Evolutionary conservation across 2,888 invertebrate species (phyloP).

Genomic region (Eulithis prunata): DNA sequence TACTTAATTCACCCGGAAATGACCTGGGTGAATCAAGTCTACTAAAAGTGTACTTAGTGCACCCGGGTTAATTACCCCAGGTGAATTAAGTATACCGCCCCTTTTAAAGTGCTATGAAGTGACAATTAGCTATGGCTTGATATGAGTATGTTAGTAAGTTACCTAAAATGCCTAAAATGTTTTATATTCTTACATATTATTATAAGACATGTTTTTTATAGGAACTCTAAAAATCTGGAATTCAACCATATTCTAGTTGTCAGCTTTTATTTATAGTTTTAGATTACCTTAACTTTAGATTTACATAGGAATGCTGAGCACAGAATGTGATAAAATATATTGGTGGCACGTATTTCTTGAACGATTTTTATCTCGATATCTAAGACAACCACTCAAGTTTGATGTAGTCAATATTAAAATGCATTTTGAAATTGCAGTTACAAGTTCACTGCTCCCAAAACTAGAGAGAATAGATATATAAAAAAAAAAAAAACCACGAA

Average conservation of each 20-base stretch:
- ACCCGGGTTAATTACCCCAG: no score
- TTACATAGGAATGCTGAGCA: conserved; percentile 12
- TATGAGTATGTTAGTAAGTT: no score
- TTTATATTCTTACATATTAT: no score
- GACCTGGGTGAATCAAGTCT: no score
- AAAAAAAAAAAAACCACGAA: background rate
- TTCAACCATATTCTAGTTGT: background rate
- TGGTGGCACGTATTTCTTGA: conserved; percentile 13
- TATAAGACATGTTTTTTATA: no score
- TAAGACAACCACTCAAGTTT: background rate
- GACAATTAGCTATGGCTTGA: no score
- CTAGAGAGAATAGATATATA: background rate
- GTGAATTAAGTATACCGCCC: no score
- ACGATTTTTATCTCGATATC: conserved; percentile 6
- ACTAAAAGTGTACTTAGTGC: no score
- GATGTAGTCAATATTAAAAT: conserved; percentile 3
- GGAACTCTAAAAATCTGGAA: no score
- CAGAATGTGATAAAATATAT: conserved; percentile 1
- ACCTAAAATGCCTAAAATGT: no score
- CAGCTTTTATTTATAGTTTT: conserved; percentile 4
- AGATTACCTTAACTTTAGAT: conserved; percentile 12
- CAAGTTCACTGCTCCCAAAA: background rate
- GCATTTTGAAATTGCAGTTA: background rate
- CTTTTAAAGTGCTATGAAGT: no score
- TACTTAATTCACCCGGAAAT: no score